Percentiles rank a stretch among this genome's conserved stretches.
phyloP scores from a whole-genome alignment of 2,888 invertebrate genomes.

The Polylopha cassiicola region DNA sequence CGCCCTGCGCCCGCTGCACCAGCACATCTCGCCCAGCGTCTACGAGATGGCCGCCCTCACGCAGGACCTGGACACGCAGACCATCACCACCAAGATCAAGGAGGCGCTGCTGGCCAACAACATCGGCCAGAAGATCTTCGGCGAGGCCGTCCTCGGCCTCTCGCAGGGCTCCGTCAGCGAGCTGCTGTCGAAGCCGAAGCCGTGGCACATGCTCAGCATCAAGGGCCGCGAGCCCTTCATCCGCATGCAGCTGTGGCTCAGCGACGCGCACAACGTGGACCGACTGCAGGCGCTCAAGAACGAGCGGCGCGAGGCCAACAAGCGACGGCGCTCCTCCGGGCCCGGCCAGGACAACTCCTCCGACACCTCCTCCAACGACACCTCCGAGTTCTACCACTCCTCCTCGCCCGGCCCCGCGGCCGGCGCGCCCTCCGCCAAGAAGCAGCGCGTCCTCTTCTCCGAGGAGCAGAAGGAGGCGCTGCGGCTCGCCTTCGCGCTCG shows the following conservation, averaged over 20 bases:
- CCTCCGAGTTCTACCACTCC: conserved; percentile 91
- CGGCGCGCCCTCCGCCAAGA: conserved; percentile 91
- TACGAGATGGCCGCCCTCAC: conserved; percentile 98
- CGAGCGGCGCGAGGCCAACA: conserved; percentile 93
- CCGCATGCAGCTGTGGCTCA: conserved; percentile 97
- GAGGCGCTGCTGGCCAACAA: conserved; percentile 97
- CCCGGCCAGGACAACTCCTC: conserved; percentile 91
- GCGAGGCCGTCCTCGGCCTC: conserved; percentile 96
- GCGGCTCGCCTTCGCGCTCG: conserved; percentile 93
- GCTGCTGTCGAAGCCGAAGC: conserved; percentile 97
- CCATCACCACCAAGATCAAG: conserved; percentile 97
- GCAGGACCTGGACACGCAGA: conserved; percentile 96
- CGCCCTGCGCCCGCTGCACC: conserved; percentile 84
- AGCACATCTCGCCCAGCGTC: conserved; percentile 95
- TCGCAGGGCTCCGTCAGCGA: conserved; percentile 99
- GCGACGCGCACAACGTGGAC: conserved; percentile 96
- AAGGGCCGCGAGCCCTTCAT: conserved; percentile 98
- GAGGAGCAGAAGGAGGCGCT: conserved; percentile 99
- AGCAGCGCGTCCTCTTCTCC: conserved; percentile 96
- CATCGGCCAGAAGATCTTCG: conserved; percentile 98
- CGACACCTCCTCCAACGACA: conserved; percentile 92
- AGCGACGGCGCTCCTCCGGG: conserved; percentile 89
- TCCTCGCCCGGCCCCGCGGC: conserved; percentile 86
- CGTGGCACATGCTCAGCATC: conserved; percentile 99
- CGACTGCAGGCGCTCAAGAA: conserved; percentile 93